These are phyloP conservation scores for Drosophila subsilvestris DNA, from an alignment of 2,888 invertebrate genomes.

Conservation along the genomic window DNA sequence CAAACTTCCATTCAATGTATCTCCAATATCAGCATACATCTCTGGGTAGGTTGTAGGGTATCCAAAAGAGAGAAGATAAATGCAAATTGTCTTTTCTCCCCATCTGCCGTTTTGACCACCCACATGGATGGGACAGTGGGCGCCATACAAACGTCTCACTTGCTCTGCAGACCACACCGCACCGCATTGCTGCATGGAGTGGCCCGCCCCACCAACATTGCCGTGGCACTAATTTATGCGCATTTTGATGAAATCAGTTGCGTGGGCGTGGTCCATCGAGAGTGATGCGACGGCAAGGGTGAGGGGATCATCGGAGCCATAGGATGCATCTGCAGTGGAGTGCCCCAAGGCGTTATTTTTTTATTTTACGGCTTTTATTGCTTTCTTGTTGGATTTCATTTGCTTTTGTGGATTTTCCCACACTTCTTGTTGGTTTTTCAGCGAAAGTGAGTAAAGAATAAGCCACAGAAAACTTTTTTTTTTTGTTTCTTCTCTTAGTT, in stretches of 20 bases:
- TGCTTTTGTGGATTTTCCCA: conserved; percentile 16
- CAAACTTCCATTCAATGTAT: not conserved
- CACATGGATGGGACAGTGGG: conserved; percentile 65
- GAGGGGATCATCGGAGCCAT: conserved; percentile 1
- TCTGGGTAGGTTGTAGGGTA: not conserved
- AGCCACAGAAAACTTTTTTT: no score
- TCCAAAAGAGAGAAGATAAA: conserved; percentile 48
- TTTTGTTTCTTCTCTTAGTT: no score
- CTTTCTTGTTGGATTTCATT: conserved; percentile 36
- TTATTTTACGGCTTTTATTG: conserved; percentile 33
- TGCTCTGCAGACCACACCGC: conserved; percentile 25
- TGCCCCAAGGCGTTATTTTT: conserved; percentile 28
- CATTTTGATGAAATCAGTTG: conserved; percentile 73
- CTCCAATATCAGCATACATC: conserved; percentile 3
- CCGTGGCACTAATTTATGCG: conserved; percentile 67
- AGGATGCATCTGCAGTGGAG: conserved; percentile 2
- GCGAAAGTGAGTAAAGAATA: conserved; percentile 30
- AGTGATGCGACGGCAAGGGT: not conserved
- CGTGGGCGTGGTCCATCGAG: conserved; percentile 59
- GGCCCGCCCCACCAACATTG: no score
- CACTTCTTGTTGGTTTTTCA: not conserved
- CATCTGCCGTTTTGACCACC: conserved; percentile 56
- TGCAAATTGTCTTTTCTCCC: conserved; percentile 62
- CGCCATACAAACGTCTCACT: conserved; percentile 76
- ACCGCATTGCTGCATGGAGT: not conserved